These are phyloP conservation scores for Nesoenas mayeri DNA, from an alignment of 2,113 vertebrate species.

Conservation along the genomic window DNA sequence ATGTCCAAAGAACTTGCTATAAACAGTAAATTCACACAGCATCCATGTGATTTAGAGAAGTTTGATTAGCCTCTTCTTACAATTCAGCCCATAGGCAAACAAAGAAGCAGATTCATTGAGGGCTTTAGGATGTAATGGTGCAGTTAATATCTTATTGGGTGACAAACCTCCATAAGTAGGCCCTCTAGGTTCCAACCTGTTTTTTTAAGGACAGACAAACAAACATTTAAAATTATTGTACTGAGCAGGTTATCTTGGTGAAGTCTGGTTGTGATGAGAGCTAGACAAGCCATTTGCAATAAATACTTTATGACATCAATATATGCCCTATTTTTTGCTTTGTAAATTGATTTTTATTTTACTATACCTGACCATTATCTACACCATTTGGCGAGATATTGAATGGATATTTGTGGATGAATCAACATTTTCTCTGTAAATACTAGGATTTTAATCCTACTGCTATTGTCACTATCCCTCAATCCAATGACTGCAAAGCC, in stretches of 20 bases:
- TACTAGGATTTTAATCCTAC: not conserved
- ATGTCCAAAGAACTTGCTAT: not conserved
- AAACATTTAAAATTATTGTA: not conserved
- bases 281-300: not conserved
- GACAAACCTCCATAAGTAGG: not conserved
- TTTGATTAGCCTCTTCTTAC: not conserved
- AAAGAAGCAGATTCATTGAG: not conserved
- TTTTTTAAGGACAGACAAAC: not conserved
- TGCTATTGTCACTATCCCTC: not conserved
- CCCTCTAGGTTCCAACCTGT: not conserved
- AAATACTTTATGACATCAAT: not conserved
- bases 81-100: not conserved
- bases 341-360: not conserved
- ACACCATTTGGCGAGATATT: not conserved
- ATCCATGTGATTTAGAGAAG: not conserved
- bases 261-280: not conserved
- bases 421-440: not conserved
- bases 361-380: not conserved
- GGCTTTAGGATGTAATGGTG: not conserved
- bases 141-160: not conserved
- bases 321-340: not conserved
- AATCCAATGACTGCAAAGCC: not conserved
- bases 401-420: not conserved
- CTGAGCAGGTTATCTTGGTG: not conserved
- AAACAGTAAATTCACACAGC: not conserved